Base-by-base conservation (phyloP, 2,888 invertebrate genomes). In the Tinea pellionella region DNA sequence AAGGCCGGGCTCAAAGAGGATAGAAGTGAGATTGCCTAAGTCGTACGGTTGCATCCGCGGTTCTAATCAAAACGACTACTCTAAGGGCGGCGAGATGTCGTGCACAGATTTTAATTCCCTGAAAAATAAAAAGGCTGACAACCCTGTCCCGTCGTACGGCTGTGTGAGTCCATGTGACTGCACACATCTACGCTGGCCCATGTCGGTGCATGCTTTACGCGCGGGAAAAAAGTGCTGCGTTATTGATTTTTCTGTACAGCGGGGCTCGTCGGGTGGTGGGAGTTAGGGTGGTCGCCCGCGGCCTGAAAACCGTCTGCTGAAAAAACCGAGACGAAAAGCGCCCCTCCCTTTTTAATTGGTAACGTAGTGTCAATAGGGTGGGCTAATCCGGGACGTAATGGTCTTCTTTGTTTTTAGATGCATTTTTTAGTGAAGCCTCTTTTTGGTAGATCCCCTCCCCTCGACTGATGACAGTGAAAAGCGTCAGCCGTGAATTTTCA, bases 191-290 rank as follows among this genome's bases (percentile, higher is more conserved):
- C 62, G 62, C 64, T 60, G 61, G 61, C 63, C 70, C 73, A 73
- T 79, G 84, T 81, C 83, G 83, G 83, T 87, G 86, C 86, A 87
- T 88, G 88, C 82, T 88, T 88, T 88, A 88, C 87, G 88, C 86
- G 85, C 80, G 84, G 65, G 86, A 88, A 88, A 88, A 88, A 88
- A 87, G 81, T 85, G 87, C 88, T 88, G 88, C 88, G 88, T 85
- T 88, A 88, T 88, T 88, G 88, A 88, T 88, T 88, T 88, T 88
- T 83, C 88, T 82, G 80, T 82, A 82, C 84, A 78, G 82, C 78
- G 75, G 77, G 69, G 78, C 69, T 75, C 74, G 73, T 69, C 69
- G 66, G 60, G 64, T 69, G 73, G 71, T 64, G 68, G 68, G 63
- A 65, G 65, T 67, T 70, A 67, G 70, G 66, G 70, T 67, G 37